Evolutionary conservation across 2,797 vertebrate genomes (phyloP).

Genomic region (Echiichthys vipera): DNA sequence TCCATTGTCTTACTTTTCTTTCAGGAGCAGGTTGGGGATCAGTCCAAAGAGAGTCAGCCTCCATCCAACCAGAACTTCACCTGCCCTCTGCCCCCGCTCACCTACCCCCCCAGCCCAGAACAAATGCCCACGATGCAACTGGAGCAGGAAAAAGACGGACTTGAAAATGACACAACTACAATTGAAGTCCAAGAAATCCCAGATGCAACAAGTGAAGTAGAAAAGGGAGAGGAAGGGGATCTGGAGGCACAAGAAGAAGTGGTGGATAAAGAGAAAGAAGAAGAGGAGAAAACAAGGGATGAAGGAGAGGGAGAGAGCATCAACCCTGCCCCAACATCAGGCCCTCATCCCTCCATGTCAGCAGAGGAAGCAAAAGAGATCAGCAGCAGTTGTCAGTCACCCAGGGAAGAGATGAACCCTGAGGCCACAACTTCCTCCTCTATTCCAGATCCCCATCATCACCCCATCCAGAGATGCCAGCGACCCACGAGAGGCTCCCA

Average conservation of each 20-base stretch:
- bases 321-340: neutral
- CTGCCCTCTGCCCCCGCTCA: conserved; percentile 61
- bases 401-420: neutral
- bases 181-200: conserved; percentile 9
- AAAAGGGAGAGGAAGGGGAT: neutral
- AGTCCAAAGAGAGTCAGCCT: conserved; percentile 30
- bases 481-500: conserved; percentile 47
- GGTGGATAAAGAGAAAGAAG: conserved; percentile 8
- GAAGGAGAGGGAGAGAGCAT: neutral
- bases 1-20: neutral
- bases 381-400: neutral
- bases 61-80: conserved; percentile 54
- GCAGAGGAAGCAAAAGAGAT: conserved; percentile 15
- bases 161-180: neutral
- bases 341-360: neutral
- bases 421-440: conserved; percentile 2
- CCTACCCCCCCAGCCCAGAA: conserved; percentile 35
- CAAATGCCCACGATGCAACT: conserved; percentile 7
- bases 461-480: conserved; percentile 6
- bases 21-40: conserved; percentile 57
- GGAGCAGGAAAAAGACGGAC: conserved; percentile 22
- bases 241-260: neutral
- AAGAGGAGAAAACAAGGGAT: neutral
- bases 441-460: neutral
- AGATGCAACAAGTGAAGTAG: conserved; percentile 6